phyloP scores from a whole-genome alignment of 2,797 vertebrate species.

The Microctenopoma lineatum region DNA sequence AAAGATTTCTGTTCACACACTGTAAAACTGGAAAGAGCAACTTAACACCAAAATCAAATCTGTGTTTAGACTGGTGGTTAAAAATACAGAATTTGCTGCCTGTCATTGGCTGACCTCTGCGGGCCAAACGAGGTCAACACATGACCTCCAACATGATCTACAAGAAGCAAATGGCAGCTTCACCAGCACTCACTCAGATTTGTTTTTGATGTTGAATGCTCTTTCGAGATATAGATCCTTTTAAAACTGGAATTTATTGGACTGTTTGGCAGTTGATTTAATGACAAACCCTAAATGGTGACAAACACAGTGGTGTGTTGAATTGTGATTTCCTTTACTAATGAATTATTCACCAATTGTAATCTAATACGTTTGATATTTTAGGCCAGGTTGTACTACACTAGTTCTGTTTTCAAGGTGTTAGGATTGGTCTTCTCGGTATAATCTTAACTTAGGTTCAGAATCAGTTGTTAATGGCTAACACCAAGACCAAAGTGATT shows the following conservation, averaged over 20 bases:
- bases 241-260: slow-evolving; percentile 36
- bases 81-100: neutral
- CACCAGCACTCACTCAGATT: slow-evolving; percentile 22
- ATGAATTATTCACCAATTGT: slow-evolving; percentile 54
- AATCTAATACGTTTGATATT: slow-evolving; percentile 49
- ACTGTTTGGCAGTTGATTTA: slow-evolving; percentile 60
- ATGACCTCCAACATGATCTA: neutral
- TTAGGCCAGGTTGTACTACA: slow-evolving; percentile 46
- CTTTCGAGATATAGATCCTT: slow-evolving; percentile 18
- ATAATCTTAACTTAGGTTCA: slow-evolving; percentile 19
- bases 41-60: slow-evolving; percentile 34
- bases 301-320: slow-evolving; percentile 52
- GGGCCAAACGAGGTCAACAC: neutral
- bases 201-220: slow-evolving; percentile 36
- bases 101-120: slow-evolving; percentile 3
- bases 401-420: slow-evolving; percentile 26
- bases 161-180: neutral
- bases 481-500: slow-evolving; percentile 70
- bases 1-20: slow-evolving; percentile 26
- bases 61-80: neutral
- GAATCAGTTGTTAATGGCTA: slow-evolving; percentile 37
- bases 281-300: slow-evolving; percentile 57
- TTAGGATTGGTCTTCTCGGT: slow-evolving; percentile 23
- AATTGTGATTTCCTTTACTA: slow-evolving; percentile 55
- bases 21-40: slow-evolving; percentile 26